Evolutionary conservation across 2,888 invertebrate genomes (phyloP).

Genomic region (Pseudanteris insignis): DNA sequence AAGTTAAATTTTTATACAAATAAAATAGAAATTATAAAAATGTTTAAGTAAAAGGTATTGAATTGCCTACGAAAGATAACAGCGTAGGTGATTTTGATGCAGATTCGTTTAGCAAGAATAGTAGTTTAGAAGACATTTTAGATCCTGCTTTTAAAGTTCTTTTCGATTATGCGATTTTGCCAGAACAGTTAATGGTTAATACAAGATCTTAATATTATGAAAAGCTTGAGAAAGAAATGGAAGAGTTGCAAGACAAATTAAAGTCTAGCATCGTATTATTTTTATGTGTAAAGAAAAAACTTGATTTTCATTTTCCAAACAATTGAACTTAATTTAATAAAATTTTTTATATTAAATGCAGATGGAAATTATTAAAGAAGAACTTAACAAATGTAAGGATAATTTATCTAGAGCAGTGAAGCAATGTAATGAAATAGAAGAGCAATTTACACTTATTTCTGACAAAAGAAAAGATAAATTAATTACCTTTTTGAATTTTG

Average conservation of each 20-base stretch:
- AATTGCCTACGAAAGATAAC: not conserved
- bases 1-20: no score
- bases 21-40: no score
- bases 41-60: slow-evolving; percentile 1
- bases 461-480: not conserved
- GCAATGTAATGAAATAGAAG: no score
- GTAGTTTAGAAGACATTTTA: slow-evolving; percentile 8
- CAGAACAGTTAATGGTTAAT: not conserved
- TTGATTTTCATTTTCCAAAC: no score
- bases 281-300: no score
- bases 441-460: not conserved
- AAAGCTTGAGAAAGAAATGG: not conserved
- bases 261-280: no score
- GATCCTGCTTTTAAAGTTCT: not conserved
- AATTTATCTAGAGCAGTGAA: no score
- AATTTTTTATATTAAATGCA: no score
- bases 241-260: not conserved
- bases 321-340: no score
- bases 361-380: not conserved
- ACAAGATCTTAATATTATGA: not conserved
- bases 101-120: slow-evolving; percentile 5
- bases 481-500: not conserved
- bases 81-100: slow-evolving; percentile 3
- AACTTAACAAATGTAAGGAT: no score
- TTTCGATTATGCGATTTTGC: not conserved